Conservation (phyloP, 2,113 vertebrate genomes). For the Aplodontia rufa region DNA sequence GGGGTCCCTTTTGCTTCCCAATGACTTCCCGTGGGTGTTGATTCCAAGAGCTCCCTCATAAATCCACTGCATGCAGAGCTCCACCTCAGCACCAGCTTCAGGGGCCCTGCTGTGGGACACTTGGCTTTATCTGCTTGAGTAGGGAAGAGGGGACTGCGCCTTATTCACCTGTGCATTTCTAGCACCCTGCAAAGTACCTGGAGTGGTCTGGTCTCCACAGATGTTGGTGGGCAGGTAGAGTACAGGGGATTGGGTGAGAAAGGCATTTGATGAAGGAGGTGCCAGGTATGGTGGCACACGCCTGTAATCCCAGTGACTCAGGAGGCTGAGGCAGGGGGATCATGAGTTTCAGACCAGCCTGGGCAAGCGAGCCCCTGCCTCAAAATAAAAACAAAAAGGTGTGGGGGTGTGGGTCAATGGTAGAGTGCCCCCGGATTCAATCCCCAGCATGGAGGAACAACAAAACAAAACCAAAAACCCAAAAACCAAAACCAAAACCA, state of each 20-base stretch:
- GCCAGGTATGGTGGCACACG: no score
- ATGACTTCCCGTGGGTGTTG: not conserved
- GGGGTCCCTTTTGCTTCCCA: not conserved
- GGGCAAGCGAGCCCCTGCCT: no score
- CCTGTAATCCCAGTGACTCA: no score
- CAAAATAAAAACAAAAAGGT: no score
- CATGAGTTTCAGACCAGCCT: no score
- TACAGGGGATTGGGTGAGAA: not conserved
- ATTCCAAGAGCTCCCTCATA: not conserved
- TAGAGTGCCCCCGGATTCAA: no score
- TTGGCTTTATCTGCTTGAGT: not conserved
- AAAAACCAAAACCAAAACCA: not conserved
- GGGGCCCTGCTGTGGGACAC: accelerated
- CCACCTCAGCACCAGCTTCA: not conserved
- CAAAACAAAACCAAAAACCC: no score
- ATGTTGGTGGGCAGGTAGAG: not conserved
- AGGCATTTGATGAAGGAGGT: not conserved
- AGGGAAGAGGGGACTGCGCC: not conserved
- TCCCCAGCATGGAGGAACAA: no score
- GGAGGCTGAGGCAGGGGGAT: no score
- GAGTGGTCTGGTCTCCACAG: not conserved
- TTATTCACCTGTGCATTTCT: not conserved
- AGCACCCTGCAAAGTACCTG: not conserved
- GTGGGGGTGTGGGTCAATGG: no score
- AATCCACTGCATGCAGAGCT: not conserved